phyloP scores from a whole-genome alignment of 2,888 invertebrate genomes.

The Leptothorax acervorum region DNA sequence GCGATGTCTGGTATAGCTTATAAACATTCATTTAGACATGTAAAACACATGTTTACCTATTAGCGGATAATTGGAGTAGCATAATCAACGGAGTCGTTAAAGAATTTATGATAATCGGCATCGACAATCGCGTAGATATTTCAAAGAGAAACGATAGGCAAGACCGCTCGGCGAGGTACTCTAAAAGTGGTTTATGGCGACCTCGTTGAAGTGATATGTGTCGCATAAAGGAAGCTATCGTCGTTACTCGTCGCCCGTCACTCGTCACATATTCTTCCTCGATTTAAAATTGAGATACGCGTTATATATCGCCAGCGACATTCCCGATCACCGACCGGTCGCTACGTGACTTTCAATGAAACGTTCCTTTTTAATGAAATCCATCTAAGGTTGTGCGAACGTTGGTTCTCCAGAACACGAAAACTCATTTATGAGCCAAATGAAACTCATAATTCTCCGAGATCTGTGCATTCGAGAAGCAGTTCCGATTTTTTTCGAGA shows the following conservation, averaged over 20 bases:
- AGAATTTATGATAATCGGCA: slow-evolving; percentile 21
- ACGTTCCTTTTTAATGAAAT: slow-evolving; percentile 17
- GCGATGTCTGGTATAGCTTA: not conserved
- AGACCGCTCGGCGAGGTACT: not conserved
- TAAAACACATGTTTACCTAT: slow-evolving; percentile 12
- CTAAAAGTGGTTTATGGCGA: slow-evolving; percentile 24
- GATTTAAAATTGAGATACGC: slow-evolving; percentile 35
- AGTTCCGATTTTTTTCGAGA: not conserved
- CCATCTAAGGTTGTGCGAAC: not conserved
- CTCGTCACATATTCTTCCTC: slow-evolving; percentile 11
- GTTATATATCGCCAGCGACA: not conserved
- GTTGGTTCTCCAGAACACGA: not conserved
- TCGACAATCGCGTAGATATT: not conserved
- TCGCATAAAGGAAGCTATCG: slow-evolving; percentile 6
- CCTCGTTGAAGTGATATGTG: slow-evolving; percentile 17
- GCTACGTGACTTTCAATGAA: slow-evolving; percentile 30
- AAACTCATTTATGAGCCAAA: too few species aligned
- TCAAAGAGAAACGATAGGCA: slow-evolving; percentile 12
- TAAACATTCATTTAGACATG: slow-evolving; percentile 10
- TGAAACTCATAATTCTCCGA: not conserved
- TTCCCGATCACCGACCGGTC: not conserved
- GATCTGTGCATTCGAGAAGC: not conserved
- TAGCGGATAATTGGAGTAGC: slow-evolving; percentile 28
- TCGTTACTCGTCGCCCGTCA: slow-evolving; percentile 13
- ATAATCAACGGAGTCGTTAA: slow-evolving; percentile 11